phyloP scores from a whole-genome alignment of 2,888 invertebrate genomes.

The Mamestra brassicae region DNA sequence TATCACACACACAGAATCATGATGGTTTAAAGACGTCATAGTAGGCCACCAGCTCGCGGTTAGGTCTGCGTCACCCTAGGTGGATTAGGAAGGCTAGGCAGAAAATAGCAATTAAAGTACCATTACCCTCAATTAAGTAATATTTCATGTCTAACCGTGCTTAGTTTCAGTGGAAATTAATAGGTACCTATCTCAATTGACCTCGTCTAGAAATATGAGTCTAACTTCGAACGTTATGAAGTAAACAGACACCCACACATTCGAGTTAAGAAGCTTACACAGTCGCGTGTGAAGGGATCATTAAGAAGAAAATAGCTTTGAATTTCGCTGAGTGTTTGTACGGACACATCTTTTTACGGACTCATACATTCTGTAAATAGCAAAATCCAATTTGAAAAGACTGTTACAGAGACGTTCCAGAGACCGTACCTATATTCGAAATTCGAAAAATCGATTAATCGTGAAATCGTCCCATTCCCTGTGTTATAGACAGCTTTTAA shows the following conservation, averaged over 20 bases:
- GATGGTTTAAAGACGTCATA: too few species aligned
- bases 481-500: constrained; percentile 33
- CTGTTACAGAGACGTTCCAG: constrained; percentile 16
- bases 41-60: too few species aligned
- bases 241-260: constrained; percentile 22
- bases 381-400: constrained; percentile 8
- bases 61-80: neutral
- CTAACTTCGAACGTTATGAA: constrained; percentile 25
- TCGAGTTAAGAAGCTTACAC: constrained; percentile 26
- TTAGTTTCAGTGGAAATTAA: constrained; percentile 34
- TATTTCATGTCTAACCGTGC: constrained; percentile 9
- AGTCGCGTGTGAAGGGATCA: constrained; percentile 34
- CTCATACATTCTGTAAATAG: constrained; percentile 3
- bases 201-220: constrained; percentile 32
- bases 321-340: constrained; percentile 19
- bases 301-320: constrained; percentile 23
- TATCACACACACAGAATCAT: too few species aligned
- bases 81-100: neutral
- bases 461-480: constrained; percentile 6
- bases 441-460: constrained; percentile 18
- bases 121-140: constrained; percentile 16
- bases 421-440: neutral
- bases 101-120: constrained; percentile 7
- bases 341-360: constrained; percentile 5
- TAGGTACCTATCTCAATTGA: constrained; percentile 26